These are phyloP conservation scores for Scomberomorus guttatus DNA, from an alignment of 2,797 vertebrate genomes.

Conservation along the genomic window DNA sequence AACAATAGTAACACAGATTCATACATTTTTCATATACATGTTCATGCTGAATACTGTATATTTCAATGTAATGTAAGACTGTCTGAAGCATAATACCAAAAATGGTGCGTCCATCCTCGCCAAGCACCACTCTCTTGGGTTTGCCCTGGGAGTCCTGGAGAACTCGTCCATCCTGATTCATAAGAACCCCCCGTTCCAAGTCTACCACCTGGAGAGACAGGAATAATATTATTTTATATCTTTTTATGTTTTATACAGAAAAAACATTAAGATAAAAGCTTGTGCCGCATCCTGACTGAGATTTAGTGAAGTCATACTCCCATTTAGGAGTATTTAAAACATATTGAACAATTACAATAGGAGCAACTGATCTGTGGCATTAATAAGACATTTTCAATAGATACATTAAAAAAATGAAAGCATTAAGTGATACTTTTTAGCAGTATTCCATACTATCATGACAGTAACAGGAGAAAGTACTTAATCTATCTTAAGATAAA, in stretches of 20 bases:
- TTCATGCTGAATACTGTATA: not conserved
- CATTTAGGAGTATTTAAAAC: not conserved
- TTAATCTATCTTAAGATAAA: not conserved
- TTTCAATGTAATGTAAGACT: conserved; percentile 23
- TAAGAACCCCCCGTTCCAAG: conserved; percentile 91
- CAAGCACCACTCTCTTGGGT: conserved; percentile 93
- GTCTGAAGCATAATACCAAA: conserved; percentile 87
- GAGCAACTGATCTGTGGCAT: not conserved
- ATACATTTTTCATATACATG: not conserved
- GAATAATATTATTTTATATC: not conserved
- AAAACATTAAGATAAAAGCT: not conserved
- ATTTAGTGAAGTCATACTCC: not conserved
- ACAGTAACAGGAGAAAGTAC: not conserved
- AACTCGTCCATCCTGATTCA: conserved; percentile 93
- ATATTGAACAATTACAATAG: not conserved
- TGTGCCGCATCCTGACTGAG: not conserved
- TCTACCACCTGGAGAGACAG: conserved; percentile 89
- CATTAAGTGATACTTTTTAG: not conserved
- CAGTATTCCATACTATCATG: not conserved
- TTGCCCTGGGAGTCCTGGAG: conserved; percentile 96
- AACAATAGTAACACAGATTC: no score
- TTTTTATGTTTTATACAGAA: not conserved
- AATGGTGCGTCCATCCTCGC: conserved; percentile 95
- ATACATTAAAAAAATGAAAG: no score
- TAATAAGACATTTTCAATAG: not conserved